A percentile compares a stretch with the other conserved stretches of the same genome.
phyloP scores from a whole-genome alignment of 2,797 vertebrate species.

The Echeneis naucrates region DNA sequence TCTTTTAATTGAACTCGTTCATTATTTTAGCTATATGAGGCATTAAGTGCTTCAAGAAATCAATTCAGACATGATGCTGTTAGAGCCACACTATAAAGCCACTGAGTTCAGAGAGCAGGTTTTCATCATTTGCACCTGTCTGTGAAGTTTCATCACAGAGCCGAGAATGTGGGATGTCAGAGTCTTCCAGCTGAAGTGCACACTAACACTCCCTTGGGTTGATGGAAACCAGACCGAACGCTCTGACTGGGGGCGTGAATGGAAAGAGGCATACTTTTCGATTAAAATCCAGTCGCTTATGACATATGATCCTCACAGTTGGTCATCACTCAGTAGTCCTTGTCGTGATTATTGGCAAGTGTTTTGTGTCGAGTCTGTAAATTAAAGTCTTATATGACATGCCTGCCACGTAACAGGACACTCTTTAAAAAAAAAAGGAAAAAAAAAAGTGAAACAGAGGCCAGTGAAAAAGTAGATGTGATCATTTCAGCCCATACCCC shows the following conservation, averaged over 20 bases:
- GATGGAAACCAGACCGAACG: conserved; percentile 58
- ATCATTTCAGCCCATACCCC: conserved; percentile 60
- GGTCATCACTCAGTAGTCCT: conserved; percentile 14
- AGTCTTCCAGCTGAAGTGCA: conserved; percentile 19
- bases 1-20: neutral
- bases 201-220: conserved; percentile 26
- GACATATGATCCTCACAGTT: conserved; percentile 48
- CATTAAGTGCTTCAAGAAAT: neutral
- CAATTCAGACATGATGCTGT: neutral
- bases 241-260: conserved; percentile 21
- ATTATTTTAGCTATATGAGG: neutral
- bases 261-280: conserved; percentile 37
- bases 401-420: conserved; percentile 67
- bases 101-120: conserved; percentile 8
- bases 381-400: conserved; percentile 50
- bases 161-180: conserved; percentile 16
- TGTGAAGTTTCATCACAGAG: conserved; percentile 34
- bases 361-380: conserved; percentile 43
- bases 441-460: conserved; percentile 57
- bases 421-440: conserved; percentile 71
- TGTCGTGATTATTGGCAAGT: conserved; percentile 50
- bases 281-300: conserved; percentile 29
- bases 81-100: neutral
- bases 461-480: conserved; percentile 68
- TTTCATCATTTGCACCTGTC: conserved; percentile 49